These are phyloP conservation scores for Martes martes DNA, from an alignment of 2,113 vertebrate species.

Conservation along the genomic window DNA sequence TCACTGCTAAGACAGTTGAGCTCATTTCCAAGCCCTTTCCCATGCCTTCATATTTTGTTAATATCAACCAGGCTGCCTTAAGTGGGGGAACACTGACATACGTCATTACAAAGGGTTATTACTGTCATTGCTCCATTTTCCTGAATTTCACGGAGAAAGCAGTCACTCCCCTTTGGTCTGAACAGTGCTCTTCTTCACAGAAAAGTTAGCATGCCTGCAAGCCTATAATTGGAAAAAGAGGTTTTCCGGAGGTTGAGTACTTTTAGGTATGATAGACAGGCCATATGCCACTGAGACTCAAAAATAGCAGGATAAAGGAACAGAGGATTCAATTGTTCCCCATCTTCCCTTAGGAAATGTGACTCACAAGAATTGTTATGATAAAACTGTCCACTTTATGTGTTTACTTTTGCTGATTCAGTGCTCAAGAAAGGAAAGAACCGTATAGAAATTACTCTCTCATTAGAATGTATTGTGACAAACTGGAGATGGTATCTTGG, in stretches of 20 bases:
- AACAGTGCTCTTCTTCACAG: background rate
- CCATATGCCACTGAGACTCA: background rate
- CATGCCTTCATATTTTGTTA: conserved; percentile 39
- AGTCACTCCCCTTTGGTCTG: conserved; percentile 28
- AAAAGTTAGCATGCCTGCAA: background rate
- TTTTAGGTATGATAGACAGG: conserved; percentile 21
- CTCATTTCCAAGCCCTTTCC: conserved; percentile 16
- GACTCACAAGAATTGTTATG: background rate
- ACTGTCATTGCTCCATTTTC: conserved; percentile 42
- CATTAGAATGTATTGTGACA: background rate
- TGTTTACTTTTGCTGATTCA: background rate
- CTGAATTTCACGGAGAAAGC: conserved; percentile 30
- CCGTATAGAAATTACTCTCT: background rate
- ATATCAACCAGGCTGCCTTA: background rate
- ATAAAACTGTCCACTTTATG: background rate
- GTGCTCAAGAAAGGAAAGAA: background rate
- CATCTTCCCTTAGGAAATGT: background rate
- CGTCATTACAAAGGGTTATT: conserved; percentile 28
- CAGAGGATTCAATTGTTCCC: background rate
- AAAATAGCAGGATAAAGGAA: background rate
- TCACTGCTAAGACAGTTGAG: background rate
- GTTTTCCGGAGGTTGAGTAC: conserved; percentile 22
- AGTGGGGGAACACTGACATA: conserved; percentile 36
- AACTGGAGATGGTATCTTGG: background rate
- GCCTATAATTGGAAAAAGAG: conserved; percentile 29